Base-by-base conservation (phyloP, 2,797 vertebrate genomes). In the Muraenolepis orangiensis region DNA sequence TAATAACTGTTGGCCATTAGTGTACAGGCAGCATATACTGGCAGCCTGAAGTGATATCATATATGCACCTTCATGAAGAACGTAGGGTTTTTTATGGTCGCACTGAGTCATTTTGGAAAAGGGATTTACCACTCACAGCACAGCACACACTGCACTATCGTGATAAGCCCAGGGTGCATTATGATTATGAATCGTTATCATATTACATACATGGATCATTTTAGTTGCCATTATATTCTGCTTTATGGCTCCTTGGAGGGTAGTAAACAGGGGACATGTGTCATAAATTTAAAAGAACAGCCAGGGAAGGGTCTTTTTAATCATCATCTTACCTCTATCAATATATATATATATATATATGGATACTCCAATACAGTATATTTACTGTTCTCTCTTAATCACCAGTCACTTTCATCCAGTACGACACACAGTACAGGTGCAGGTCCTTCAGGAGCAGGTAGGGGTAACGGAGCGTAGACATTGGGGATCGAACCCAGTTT, bases 71-170 rank as follows among this genome's bases (percentile, higher is more conserved):
- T 61, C n/a, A 2, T 26, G 57, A 61, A 61, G n/a, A 23, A 26
- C 57, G 23, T 11, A 26, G 4, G 57, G 57, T n/a, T n/a, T 89
- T 91, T 88, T 88, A 89, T 2, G 84, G 75, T n/a, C 73, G 36
- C 81, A 82, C 81, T 83, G 82, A 86, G 89, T 91, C 85, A 90
- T 26, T 61, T 61, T 12, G 8, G 23, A 85, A 90, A 83, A 71
- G 72, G 76, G 87, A 87, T 87, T 81, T 88, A 87, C 70, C 80
- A 83, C 81, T 90, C 83, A n/a, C n/a, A n/a, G n/a, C n/a, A n/a
- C n/a, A 87, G 88, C 87, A 88, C 86, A 87, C 81, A 88, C 87
- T 88, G 89, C 87, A 84, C 79, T 78, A 83, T 75, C 67, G 81
- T 78, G 80, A 88, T 72, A 82, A 88, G 84, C 82, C 76, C 6